Base-by-base conservation (phyloP, 2,797 vertebrate genomes). In the Sebastes glaucus region DNA sequence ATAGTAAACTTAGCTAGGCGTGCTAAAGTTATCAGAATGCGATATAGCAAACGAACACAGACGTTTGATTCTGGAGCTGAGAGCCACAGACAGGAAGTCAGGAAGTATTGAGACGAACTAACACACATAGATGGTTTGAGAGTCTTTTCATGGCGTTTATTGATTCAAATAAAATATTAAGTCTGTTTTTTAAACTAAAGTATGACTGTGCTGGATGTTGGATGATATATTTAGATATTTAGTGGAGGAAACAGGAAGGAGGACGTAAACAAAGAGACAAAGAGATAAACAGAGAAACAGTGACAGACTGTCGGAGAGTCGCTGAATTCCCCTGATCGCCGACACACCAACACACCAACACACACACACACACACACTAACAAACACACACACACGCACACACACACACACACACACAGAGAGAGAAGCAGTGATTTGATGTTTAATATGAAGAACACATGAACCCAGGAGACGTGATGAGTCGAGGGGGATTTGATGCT, bases 401-500 rank as follows among this genome's bases (percentile, higher is more conserved):
- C 23, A 74, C 46, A 67, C 30, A 73, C 63, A 71, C 62, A 78
- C 52, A 72, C 66, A 81, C 2, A 68, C 73, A 66, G 38, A 81
- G 25, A 67, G 32, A 78, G 71, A 74, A 56, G 83, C 77, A 82
- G 71, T 82, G 88, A 86, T 77, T 78, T 81, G 76, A 88, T 81
- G 79, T 80, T 84, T 62, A 73, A 78, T 76, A 11, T 74, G 81
- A 74, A 28, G 55, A 84, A 80, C 81, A 86, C 62, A 69, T 52
- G 55, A 85, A 80, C 87, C 75, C 88, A n/a, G 42, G 85, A 90
- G 83, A 83, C 70, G 6, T 20, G 38, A 79, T 55, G 90, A 88
- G 91, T 90, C 75, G 89, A 91, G 89, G 91, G 91, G 92, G 83
- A 81, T 90, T 85, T 74, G 71, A 65, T 89, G 78, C 83, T 71